phyloP scores from a whole-genome alignment of 2,888 invertebrate genomes.

The Xanthia icteritia region DNA sequence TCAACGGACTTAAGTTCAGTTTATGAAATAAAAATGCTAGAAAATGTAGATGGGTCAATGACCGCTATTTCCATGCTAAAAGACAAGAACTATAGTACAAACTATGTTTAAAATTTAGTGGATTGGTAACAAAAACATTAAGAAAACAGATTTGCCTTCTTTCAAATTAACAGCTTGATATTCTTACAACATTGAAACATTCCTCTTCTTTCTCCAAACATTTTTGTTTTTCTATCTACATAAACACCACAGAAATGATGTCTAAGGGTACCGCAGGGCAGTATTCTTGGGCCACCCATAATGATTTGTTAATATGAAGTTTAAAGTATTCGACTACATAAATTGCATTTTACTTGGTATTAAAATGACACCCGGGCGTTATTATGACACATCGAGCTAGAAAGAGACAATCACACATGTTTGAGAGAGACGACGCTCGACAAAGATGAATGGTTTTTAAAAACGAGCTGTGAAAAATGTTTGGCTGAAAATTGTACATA shows the following conservation, averaged over 20 bases:
- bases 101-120: not conserved
- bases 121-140: not conserved
- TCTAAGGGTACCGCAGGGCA: too few species aligned
- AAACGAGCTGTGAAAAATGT: not conserved
- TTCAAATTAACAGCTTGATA: not conserved
- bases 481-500: not conserved
- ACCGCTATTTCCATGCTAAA: too few species aligned
- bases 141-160: not conserved
- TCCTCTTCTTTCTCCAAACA: not conserved
- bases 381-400: not conserved
- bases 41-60: too few species aligned
- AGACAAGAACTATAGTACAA: not conserved
- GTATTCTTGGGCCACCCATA: too few species aligned
- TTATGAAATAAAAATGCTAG: too few species aligned
- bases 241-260: too few species aligned
- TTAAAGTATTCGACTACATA: too few species aligned
- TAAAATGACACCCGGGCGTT: not conserved
- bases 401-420: not conserved
- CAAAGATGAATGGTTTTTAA: not conserved
- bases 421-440: not conserved
- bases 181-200: not conserved
- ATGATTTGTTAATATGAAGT: too few species aligned
- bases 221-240: slow-evolving; percentile 1
- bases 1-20: too few species aligned
- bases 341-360: too few species aligned